Conservation (phyloP, 2,113 vertebrate genomes). For the Tenrec ecaudatus region DNA sequence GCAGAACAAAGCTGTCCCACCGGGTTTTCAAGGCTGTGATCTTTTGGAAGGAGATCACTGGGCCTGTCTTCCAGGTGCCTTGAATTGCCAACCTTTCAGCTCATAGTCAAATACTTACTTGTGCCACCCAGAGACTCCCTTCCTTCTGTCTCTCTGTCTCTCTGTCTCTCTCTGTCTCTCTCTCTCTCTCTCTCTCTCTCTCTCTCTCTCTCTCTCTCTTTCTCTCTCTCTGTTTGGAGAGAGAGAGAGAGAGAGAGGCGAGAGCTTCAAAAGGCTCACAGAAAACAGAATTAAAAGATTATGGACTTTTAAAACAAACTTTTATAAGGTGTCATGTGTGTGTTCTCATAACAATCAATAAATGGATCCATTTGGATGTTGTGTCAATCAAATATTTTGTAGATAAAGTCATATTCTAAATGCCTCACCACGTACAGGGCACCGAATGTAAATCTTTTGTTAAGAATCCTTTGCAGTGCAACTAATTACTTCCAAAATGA, state of each 20-base stretch:
- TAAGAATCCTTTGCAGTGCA: conserved; percentile 38
- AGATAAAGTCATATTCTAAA: conserved; percentile 51
- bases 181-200: too few relatives aligned
- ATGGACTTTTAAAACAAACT: neutral
- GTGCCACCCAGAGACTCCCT: too few relatives aligned
- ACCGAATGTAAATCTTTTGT: conserved; percentile 22
- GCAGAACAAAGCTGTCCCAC: neutral
- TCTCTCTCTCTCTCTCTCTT: too few relatives aligned
- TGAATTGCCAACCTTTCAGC: neutral
- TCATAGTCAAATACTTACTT: neutral
- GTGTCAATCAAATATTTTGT: conserved; percentile 20
- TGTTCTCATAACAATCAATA: neutral
- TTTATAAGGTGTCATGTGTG: neutral
- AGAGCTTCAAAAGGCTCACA: too few relatives aligned
- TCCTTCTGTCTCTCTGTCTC: too few relatives aligned
- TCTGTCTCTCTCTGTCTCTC: too few relatives aligned
- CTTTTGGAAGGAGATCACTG: neutral
- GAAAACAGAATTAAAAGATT: too few relatives aligned
- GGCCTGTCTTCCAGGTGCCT: neutral
- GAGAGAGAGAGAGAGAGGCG: too few relatives aligned
- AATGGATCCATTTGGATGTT: conserved; percentile 42
- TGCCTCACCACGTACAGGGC: neutral
- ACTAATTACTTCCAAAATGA: conserved; percentile 59
- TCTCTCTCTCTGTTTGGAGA: too few relatives aligned
- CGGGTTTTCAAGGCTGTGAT: neutral